Evolutionary conservation across 1,140 invertebrate species (phyloP).

Genomic region (Cecropterus lyciades): DNA sequence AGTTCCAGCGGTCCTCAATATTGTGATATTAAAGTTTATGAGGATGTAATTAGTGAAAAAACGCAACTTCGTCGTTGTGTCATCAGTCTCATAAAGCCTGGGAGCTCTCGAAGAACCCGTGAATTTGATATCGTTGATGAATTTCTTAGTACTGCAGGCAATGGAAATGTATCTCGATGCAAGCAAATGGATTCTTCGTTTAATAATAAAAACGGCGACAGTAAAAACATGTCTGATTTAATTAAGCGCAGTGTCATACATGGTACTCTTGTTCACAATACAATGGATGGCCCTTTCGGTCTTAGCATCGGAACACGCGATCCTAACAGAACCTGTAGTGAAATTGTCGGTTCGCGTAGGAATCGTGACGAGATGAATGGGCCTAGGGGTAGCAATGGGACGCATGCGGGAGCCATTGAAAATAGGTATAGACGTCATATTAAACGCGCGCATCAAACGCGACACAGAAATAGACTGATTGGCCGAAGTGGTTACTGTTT

Average conservation of each 20-base stretch:
- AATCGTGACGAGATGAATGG: background rate
- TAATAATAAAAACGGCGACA: background rate
- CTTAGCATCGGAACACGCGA: background rate
- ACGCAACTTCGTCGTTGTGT: background rate
- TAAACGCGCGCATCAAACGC: conserved; percentile 3
- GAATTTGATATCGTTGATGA: background rate
- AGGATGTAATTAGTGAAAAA: background rate
- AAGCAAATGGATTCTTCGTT: background rate
- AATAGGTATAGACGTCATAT: background rate
- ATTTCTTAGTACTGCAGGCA: background rate
- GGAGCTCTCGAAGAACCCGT: background rate
- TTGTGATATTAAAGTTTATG: background rate
- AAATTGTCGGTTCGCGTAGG: background rate
- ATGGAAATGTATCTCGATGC: background rate
- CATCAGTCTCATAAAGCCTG: background rate
- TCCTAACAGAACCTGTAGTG: background rate
- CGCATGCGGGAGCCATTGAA: conserved; percentile 5
- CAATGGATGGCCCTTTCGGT: background rate
- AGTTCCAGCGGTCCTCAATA: too few species aligned
- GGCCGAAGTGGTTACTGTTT: background rate
- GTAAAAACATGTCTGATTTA: background rate
- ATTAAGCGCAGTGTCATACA: background rate
- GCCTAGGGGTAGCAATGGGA: background rate
- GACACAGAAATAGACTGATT: background rate
- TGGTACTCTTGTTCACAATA: conserved; percentile 9